Evolutionary conservation across 2,888 invertebrate genomes (phyloP).

Genomic region (Thereva nobilitata): DNA sequence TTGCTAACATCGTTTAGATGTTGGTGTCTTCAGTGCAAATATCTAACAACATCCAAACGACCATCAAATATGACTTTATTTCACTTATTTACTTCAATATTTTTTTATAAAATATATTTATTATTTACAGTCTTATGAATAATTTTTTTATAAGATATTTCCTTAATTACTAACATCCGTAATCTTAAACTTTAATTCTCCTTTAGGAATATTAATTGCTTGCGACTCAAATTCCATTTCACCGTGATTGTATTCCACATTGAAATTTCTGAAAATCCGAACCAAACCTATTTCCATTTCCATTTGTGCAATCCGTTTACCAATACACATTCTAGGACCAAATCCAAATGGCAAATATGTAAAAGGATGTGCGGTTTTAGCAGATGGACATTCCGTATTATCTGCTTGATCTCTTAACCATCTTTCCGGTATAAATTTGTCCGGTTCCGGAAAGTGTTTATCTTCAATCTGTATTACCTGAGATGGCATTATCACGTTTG

Average conservation of each 20-base stretch:
- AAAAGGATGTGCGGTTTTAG: constrained; percentile 47
- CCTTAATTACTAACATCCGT: constrained; percentile 39
- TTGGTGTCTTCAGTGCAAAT: too few species aligned
- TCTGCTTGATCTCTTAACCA: constrained; percentile 59
- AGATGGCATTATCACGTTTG: constrained; percentile 74
- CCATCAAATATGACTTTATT: too few species aligned
- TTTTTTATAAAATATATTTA: too few species aligned
- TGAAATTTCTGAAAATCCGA: constrained; percentile 56
- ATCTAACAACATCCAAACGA: too few species aligned
- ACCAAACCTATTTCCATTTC: constrained; percentile 65
- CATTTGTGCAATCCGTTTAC: constrained; percentile 73
- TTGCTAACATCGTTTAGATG: too few species aligned
- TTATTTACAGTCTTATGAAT: too few species aligned
- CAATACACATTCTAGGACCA: constrained; percentile 65
- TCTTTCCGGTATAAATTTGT: constrained; percentile 65
- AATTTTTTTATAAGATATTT: too few species aligned
- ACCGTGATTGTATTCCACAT: constrained; percentile 54
- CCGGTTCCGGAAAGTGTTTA: constrained; percentile 63
- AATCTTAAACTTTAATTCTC: constrained; percentile 48
- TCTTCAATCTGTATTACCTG: constrained; percentile 67
- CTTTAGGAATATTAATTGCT: constrained; percentile 49
- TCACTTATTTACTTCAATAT: too few species aligned
- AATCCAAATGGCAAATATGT: constrained; percentile 51
- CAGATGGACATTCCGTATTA: constrained; percentile 39
- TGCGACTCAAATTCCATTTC: constrained; percentile 47